These are phyloP conservation scores for Camponotus vicinus DNA, from an alignment of 1,140 invertebrate genomes.

Conservation along the genomic window DNA sequence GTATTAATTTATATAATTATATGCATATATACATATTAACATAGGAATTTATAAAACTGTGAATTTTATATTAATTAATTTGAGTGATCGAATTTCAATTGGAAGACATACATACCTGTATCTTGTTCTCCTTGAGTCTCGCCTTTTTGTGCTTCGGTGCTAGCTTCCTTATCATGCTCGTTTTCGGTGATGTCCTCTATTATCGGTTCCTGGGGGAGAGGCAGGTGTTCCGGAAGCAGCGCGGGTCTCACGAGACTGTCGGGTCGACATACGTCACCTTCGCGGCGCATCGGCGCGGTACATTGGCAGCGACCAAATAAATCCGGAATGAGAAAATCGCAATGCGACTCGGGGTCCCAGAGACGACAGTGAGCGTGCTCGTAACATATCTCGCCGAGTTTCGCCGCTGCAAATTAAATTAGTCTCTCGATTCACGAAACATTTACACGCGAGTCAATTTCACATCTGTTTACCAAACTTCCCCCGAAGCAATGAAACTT, in stretches of 20 bases:
- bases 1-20: neutral
- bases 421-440: neutral
- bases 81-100: neutral
- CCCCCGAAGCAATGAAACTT: neutral
- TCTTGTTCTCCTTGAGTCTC: conserved; percentile 24
- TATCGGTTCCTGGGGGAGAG: neutral
- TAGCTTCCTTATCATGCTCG: conserved; percentile 46
- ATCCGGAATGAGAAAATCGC: conserved; percentile 95
- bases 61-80: neutral
- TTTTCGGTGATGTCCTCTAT: conserved; percentile 9
- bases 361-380: conserved; percentile 95
- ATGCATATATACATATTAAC: neutral
- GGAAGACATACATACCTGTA: conserved; percentile 18
- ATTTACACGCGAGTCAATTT: neutral
- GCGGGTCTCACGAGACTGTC: conserved; percentile 80
- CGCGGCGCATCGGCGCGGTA: conserved; percentile 89
- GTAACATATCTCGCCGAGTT: conserved; percentile 95
- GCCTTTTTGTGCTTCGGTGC: conserved; percentile 56
- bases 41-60: neutral
- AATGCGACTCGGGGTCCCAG: conserved; percentile 93
- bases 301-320: conserved; percentile 95
- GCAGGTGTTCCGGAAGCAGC: conserved; percentile 11
- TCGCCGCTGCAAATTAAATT: conserved; percentile 90
- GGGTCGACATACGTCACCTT: conserved; percentile 87
- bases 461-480: neutral